A percentile compares a stretch with the other conserved stretches of the same genome.
These are phyloP conservation scores for Coryphaenoides rupestris DNA, from an alignment of 2,113 vertebrate genomes.

Conservation along the genomic window DNA sequence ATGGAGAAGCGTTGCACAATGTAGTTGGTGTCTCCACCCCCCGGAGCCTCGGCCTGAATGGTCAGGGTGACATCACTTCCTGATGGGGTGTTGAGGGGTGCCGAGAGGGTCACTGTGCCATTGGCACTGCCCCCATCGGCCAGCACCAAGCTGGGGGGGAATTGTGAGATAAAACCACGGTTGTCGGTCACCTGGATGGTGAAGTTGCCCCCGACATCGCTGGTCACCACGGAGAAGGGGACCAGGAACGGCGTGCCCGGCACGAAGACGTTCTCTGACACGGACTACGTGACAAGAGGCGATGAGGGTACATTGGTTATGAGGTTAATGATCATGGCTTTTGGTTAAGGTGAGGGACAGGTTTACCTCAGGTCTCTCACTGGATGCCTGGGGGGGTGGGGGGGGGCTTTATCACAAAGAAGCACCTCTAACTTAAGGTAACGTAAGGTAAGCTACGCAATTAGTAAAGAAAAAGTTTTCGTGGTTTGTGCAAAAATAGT, in stretches of 20 bases:
- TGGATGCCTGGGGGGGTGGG: no score
- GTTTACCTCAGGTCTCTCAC: no score
- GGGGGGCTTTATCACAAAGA: no score
- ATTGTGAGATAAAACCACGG: conserved; percentile 29
- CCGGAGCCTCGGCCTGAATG: conserved; percentile 50
- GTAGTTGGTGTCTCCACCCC: conserved; percentile 55
- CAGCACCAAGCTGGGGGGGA: conserved; percentile 34
- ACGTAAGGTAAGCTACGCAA: no score
- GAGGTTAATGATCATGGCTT: background rate
- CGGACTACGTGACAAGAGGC: conserved; percentile 35
- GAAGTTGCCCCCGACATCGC: conserved; percentile 33
- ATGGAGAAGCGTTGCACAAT: conserved; percentile 40
- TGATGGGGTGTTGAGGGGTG: conserved; percentile 44
- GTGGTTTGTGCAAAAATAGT: no score
- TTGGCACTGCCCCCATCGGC: conserved; percentile 26
- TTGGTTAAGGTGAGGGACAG: background rate
- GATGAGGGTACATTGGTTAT: no score
- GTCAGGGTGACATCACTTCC: conserved; percentile 61
- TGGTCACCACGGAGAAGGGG: conserved; percentile 45
- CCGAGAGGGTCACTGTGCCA: conserved; percentile 43
- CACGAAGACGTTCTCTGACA: conserved; percentile 19
- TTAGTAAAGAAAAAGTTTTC: no score
- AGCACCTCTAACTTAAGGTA: no score
- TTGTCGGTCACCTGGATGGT: conserved; percentile 48
- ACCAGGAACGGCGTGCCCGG: conserved; percentile 42